These are phyloP conservation scores for Elysia crispata DNA, from an alignment of 2,888 invertebrate species.

Conservation along the genomic window DNA sequence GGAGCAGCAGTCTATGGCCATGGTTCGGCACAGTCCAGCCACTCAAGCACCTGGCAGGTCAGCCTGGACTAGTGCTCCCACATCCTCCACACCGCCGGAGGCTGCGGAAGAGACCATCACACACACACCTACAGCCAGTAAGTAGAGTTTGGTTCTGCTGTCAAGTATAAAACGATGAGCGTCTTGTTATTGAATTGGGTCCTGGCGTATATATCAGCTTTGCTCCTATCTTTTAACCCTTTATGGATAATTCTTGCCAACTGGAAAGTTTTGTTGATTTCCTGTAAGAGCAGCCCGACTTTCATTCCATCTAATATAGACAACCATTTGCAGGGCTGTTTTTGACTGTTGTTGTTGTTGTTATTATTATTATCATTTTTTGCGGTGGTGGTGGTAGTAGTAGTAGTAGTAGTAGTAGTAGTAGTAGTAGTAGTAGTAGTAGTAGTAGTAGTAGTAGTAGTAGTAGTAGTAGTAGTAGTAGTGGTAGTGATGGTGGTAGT, in stretches of 20 bases:
- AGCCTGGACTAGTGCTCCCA: constrained; percentile 26
- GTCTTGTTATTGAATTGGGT: no score
- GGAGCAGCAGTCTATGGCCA: constrained; percentile 35
- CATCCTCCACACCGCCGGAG: constrained; percentile 34
- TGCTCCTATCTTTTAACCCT: no score
- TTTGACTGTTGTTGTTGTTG: no score
- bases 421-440: neutral
- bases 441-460: constrained; percentile 29
- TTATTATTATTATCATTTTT: no score
- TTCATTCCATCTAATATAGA: no score
- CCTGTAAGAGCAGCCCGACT: no score
- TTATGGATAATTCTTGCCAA: no score
- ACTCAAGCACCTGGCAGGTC: constrained; percentile 34
- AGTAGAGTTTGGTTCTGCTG: neutral
- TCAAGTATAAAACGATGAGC: neutral
- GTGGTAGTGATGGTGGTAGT: no score
- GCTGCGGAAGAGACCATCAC: constrained; percentile 35
- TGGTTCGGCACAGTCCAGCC: constrained; percentile 43
- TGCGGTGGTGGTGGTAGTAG: no score
- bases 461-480: neutral
- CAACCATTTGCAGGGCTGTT: no score
- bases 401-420: constrained; percentile 18
- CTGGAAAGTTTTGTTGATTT: no score
- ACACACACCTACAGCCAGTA: constrained; percentile 4
- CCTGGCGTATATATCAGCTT: no score